Base-by-base conservation (phyloP, 2,888 invertebrate species). In the Cecidostiba fungosa region DNA sequence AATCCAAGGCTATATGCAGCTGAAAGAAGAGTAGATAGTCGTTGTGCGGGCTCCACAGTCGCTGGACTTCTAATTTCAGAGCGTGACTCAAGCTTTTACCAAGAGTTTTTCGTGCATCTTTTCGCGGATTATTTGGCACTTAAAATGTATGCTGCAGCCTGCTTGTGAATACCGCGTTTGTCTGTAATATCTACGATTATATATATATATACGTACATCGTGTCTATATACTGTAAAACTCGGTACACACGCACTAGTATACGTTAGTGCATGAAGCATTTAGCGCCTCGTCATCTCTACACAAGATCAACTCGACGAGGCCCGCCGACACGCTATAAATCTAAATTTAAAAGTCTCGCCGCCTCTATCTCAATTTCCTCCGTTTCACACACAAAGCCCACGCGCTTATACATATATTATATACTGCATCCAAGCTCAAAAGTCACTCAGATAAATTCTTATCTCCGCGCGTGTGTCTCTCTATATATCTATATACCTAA, bases 21-120 rank as follows among this genome's bases (percentile, higher is more conserved):
- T 72, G 26, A 59, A 1, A 54, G 23, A 66, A 16, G 29, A 14
- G n/a, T n/a, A n/a, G 5, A 66, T 3, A 14, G 10, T 12, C n/a
- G 23, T 23, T 12, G 66, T n/a, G 26, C 16, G 47, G n/a, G 23
- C 59, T 59, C 76, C 77, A 36, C 14, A 3, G 59, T 43, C 69
- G 12, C 29, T 50, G 73, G 69, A 74, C 72, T 54, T 85, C 77
- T 85, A 85, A 85, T 81, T 85, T 81, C 62, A 59, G 77, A 81
- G 26, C 72, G 59, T 85, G 85, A 85, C 85, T 85, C 80, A 76
- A 29, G 59, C 77, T 81, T 62, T 26, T 47, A 12, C 10, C 76
- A n/a, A 29, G 47, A 14, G 23, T 81, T 81, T 74, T n/a, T 54
- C n/a, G 6, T 19, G 54, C n/a, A 5, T 50, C 19, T 50, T 1